phyloP scores from a whole-genome alignment of 2,888 invertebrate species.

The Eulithis prunata region DNA sequence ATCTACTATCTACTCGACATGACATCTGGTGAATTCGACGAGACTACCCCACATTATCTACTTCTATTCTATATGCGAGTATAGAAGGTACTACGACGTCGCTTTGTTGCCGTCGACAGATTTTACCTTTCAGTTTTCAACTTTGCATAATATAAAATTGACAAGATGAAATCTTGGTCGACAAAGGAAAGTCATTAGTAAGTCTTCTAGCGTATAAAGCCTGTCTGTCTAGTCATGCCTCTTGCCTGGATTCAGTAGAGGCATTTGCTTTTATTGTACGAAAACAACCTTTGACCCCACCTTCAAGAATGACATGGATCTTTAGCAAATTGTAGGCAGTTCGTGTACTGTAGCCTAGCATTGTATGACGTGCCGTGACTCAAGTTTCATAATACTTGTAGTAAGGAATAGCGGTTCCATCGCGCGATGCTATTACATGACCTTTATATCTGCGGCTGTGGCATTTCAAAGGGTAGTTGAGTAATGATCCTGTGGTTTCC shows the following conservation, averaged over 20 bases:
- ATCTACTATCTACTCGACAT: slow-evolving; percentile 26
- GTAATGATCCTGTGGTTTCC: slow-evolving; percentile 55
- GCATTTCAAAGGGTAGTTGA: slow-evolving; percentile 45
- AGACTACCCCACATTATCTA: slow-evolving; percentile 2
- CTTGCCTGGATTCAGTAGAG: slow-evolving; percentile 11
- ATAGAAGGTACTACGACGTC: background rate
- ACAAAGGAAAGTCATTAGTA: slow-evolving; percentile 22
- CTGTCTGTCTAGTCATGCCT: slow-evolving; percentile 9
- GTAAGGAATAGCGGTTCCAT: slow-evolving; percentile 47
- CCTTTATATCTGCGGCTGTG: slow-evolving; percentile 54
- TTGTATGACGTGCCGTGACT: slow-evolving; percentile 43
- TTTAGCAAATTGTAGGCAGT: slow-evolving; percentile 30
- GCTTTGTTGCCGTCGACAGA: slow-evolving; percentile 11
- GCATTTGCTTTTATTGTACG: slow-evolving; percentile 23
- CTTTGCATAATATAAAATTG: slow-evolving; percentile 19
- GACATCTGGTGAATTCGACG: slow-evolving; percentile 28
- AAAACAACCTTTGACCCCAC: slow-evolving; percentile 20
- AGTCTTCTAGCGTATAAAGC: slow-evolving; percentile 14
- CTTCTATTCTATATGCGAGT: background rate
- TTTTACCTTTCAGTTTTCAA: slow-evolving; percentile 5
- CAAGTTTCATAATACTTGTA: slow-evolving; percentile 38
- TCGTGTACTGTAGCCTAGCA: slow-evolving; percentile 32
- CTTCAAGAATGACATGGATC: slow-evolving; percentile 28
- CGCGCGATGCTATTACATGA: slow-evolving; percentile 51
- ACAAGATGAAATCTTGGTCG: slow-evolving; percentile 20